Percentiles rank a stretch among this genome's conserved stretches.
Conservation (phyloP, 2,113 vertebrate species). For the Microtus montanus region DNA sequence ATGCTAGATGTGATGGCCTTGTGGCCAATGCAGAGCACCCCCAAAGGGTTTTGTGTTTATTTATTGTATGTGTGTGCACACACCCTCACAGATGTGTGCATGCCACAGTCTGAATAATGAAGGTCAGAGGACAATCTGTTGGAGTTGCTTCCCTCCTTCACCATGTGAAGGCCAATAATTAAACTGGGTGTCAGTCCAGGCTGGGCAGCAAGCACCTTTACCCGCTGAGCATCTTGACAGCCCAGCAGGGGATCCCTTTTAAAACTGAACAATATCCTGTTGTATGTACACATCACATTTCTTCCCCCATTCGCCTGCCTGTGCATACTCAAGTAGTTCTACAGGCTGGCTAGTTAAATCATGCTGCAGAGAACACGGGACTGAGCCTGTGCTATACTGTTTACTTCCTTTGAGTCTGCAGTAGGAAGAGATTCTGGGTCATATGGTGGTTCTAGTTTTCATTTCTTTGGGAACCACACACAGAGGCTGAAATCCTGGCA, state of each 20-base stretch:
- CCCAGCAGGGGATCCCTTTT: not conserved
- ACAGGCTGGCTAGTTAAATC: not conserved
- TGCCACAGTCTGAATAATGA: not conserved
- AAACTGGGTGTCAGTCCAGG: not conserved
- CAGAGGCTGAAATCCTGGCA: slow-evolving; percentile 12
- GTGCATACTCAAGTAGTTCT: not conserved
- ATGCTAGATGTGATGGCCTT: not conserved
- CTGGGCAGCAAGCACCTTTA: not conserved
- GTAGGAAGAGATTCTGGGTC: not conserved
- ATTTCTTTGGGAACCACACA: not conserved
- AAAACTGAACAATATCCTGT: not conserved
- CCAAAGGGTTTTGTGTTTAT: no score
- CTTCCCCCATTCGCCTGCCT: not conserved
- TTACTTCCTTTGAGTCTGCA: not conserved
- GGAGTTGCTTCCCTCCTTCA: not conserved
- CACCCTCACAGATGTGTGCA: no score
- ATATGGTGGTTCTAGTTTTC: not conserved
- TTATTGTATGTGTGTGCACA: not conserved
- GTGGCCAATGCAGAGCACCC: not conserved
- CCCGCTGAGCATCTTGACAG: no score
- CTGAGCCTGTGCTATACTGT: not conserved
- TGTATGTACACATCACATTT: not conserved
- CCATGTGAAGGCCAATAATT: not conserved
- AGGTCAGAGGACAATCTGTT: not conserved
- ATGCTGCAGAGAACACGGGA: not conserved